Evolutionary conservation across 2,888 invertebrate species (phyloP).

Genomic region (Drosophila stalkeri): DNA sequence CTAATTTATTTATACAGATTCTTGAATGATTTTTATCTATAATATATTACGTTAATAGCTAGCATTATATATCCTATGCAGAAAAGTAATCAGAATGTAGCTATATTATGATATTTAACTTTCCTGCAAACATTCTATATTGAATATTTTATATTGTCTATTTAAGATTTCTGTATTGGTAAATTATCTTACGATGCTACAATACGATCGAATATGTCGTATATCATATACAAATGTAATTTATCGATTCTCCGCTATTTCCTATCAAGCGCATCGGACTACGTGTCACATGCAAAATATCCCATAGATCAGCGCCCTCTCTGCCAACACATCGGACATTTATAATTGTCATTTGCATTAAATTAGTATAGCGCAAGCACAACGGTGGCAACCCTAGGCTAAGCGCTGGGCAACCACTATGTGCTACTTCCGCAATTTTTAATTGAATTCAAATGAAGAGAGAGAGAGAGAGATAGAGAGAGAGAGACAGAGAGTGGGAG

Average conservation of each 20-base stretch:
- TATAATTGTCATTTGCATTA: conserved; percentile 43
- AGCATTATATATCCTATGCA: too few relatives aligned
- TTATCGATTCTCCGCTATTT: neutral
- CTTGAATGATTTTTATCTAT: too few relatives aligned
- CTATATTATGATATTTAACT: too few relatives aligned
- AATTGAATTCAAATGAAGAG: conserved; percentile 55
- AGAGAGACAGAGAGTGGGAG: conserved; percentile 17
- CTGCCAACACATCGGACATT: conserved; percentile 9
- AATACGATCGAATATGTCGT: too few relatives aligned
- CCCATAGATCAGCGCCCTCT: conserved; percentile 24
- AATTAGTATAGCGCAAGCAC: conserved; percentile 27
- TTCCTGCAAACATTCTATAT: too few relatives aligned
- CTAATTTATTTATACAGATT: too few relatives aligned
- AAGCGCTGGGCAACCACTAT: conserved; percentile 15
- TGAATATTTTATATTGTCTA: neutral
- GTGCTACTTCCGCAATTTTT: conserved; percentile 69
- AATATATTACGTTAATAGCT: neutral
- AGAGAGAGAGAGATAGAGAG: conserved; percentile 18
- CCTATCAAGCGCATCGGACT: conserved; percentile 1
- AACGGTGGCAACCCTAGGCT: conserved; percentile 35
- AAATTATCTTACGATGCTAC: neutral
- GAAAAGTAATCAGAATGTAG: too few relatives aligned
- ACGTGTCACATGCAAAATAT: conserved; percentile 42
- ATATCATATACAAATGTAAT: neutral
- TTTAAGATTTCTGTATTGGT: neutral